Evolutionary conservation across 2,888 invertebrate genomes (phyloP).

Genomic region (Nymphalis urticae): DNA sequence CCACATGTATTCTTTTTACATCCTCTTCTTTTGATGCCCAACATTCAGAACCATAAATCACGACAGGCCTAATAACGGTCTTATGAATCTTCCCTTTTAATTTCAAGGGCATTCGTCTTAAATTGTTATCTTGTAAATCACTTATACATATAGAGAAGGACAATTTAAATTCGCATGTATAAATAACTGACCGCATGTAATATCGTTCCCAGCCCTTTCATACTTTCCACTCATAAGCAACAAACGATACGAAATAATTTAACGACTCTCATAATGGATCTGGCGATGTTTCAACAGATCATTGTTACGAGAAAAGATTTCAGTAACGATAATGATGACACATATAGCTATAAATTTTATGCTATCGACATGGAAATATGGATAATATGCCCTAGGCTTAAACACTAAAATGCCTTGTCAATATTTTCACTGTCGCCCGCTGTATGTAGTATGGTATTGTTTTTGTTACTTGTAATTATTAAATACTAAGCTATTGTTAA

Average conservation of each 20-base stretch:
- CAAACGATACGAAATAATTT: slow-evolving; percentile 29
- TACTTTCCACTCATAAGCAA: slow-evolving; percentile 16
- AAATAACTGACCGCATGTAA: slow-evolving; percentile 12
- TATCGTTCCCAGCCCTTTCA: not conserved
- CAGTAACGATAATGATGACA: slow-evolving; percentile 7
- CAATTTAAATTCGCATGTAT: not conserved
- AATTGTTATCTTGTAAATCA: too few species aligned
- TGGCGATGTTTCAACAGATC: slow-evolving; percentile 10
- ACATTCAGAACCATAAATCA: too few species aligned
- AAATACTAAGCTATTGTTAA: too few species aligned
- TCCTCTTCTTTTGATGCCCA: too few species aligned
- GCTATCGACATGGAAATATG: not conserved
- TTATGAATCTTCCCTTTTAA: too few species aligned
- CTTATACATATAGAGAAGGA: too few species aligned
- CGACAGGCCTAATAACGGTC: too few species aligned
- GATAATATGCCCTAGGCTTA: not conserved
- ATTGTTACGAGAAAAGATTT: slow-evolving; percentile 6
- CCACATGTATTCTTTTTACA: too few species aligned
- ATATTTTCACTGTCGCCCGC: not conserved
- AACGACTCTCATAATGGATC: slow-evolving; percentile 19
- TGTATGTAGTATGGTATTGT: not conserved
- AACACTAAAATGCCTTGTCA: not conserved
- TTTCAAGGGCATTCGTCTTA: too few species aligned
- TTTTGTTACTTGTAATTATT: not conserved
- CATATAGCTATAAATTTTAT: not conserved